Conservation (phyloP, 2,797 vertebrate genomes). For the Megaceryle alcyon region DNA sequence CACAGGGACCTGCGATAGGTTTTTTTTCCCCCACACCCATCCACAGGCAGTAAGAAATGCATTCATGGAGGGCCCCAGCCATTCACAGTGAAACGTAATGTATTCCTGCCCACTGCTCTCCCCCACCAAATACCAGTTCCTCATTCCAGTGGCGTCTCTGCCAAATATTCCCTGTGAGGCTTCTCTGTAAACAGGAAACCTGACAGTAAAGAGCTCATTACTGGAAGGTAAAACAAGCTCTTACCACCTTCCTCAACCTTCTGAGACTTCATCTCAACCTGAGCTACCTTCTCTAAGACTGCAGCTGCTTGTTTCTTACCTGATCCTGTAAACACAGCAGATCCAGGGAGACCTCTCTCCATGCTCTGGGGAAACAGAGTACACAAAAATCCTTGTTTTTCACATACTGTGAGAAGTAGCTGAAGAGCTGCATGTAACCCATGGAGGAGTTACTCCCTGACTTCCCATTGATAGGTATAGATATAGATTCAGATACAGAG, state of each 20-base stretch:
- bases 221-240: background rate
- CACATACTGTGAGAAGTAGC: background rate
- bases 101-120: constrained; percentile 7
- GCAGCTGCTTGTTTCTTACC: background rate
- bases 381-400: background rate
- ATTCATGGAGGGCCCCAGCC: background rate
- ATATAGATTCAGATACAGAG: background rate
- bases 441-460: background rate
- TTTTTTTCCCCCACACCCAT: background rate
- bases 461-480: background rate
- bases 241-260: constrained; percentile 5
- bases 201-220: constrained; percentile 23
- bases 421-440: background rate
- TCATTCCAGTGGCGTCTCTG: background rate
- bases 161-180: constrained; percentile 31
- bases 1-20: background rate
- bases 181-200: constrained; percentile 23
- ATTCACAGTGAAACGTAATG: background rate
- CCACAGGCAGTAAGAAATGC: background rate
- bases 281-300: background rate
- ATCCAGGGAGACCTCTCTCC: background rate
- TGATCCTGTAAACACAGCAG: background rate
- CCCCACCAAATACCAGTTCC: background rate
- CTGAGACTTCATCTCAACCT: background rate
- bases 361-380: background rate